A percentile compares a stretch with the other conserved stretches of the same genome.
Evolutionary conservation across 2,797 vertebrate genomes (phyloP).

Genomic region (Neosilurus mollespiculum): DNA sequence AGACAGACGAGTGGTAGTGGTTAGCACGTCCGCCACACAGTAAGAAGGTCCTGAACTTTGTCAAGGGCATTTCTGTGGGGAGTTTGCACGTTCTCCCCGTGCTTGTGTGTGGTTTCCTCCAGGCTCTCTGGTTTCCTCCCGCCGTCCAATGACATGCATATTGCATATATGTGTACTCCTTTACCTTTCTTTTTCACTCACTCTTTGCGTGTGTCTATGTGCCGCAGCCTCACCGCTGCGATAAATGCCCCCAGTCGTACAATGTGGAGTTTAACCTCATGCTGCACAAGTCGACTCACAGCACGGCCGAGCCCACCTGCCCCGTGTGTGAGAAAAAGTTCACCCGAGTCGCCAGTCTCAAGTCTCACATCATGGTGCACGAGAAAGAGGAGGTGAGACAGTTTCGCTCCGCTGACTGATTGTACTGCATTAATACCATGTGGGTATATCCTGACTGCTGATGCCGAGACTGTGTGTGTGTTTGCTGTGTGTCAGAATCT

Average conservation of each 20-base stretch:
- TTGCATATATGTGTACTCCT: neutral
- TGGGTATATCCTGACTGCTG: neutral
- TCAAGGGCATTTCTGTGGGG: too few species aligned
- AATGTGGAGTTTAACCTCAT: constrained; percentile 97
- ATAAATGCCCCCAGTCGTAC: constrained; percentile 92
- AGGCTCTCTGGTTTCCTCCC: too few species aligned
- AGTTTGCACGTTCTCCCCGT: too few species aligned
- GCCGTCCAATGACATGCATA: too few species aligned
- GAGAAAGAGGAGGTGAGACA: constrained; percentile 92
- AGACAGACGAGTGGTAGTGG: neutral
- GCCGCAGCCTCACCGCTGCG: constrained; percentile 90
- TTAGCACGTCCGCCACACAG: too few species aligned
- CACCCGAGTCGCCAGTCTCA: constrained; percentile 95
- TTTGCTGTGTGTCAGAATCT: constrained; percentile 77
- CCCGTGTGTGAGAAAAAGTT: constrained; percentile 94
- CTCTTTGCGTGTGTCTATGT: neutral
- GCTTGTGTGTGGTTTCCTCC: too few species aligned
- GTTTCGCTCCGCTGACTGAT: neutral
- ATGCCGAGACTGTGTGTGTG: neutral
- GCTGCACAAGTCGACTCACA: constrained; percentile 93
- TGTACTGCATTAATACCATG: neutral
- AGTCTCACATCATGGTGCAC: constrained; percentile 96
- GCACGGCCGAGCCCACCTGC: constrained; percentile 85
- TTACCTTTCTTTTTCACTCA: neutral
- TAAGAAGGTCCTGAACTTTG: too few species aligned